These are phyloP conservation scores for Drosophila lowei DNA, from an alignment of 1,140 invertebrate genomes.

Conservation along the genomic window DNA sequence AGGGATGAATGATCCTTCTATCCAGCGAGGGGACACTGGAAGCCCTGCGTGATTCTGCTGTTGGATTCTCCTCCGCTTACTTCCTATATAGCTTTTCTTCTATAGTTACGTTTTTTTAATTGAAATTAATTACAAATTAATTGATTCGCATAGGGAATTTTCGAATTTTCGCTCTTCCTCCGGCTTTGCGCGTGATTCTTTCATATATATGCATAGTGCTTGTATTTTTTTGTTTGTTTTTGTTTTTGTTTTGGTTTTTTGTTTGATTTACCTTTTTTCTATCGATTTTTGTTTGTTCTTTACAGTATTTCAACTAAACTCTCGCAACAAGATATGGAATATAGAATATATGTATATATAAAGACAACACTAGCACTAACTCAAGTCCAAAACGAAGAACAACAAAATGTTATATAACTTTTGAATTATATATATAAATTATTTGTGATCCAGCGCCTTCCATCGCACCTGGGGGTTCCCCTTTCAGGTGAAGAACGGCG, in stretches of 20 bases:
- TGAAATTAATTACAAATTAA: conserved; percentile 83
- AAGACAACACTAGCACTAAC: conserved; percentile 78
- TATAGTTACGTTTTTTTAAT: conserved; percentile 58
- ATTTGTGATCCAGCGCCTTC: conserved; percentile 63
- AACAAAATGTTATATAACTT: conserved; percentile 42
- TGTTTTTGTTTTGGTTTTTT: conserved; percentile 22
- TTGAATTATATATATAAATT: conserved; percentile 52
- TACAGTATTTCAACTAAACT: conserved; percentile 71
- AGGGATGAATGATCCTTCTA: background rate
- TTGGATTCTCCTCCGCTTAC: conserved; percentile 27
- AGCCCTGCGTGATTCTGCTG: conserved; percentile 81
- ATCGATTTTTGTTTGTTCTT: conserved; percentile 53
- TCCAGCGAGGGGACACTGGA: conserved; percentile 59
- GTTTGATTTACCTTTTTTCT: conserved; percentile 29
- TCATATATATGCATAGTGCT: conserved; percentile 11
- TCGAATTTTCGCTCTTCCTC: conserved; percentile 34
- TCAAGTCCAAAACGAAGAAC: conserved; percentile 55
- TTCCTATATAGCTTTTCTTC: conserved; percentile 23
- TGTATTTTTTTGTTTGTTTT: conserved; percentile 28
- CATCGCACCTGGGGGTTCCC: background rate
- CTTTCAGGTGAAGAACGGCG: conserved; percentile 79
- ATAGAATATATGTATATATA: conserved; percentile 33
- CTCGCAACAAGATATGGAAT: conserved; percentile 55
- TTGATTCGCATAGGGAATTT: conserved; percentile 83
- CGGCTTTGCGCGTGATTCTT: conserved; percentile 31